A percentile compares a stretch with the other conserved stretches of the same genome.
These are phyloP conservation scores for Trochalopteron elliotii DNA, from an alignment of 2,113 vertebrate species.

Conservation along the genomic window DNA sequence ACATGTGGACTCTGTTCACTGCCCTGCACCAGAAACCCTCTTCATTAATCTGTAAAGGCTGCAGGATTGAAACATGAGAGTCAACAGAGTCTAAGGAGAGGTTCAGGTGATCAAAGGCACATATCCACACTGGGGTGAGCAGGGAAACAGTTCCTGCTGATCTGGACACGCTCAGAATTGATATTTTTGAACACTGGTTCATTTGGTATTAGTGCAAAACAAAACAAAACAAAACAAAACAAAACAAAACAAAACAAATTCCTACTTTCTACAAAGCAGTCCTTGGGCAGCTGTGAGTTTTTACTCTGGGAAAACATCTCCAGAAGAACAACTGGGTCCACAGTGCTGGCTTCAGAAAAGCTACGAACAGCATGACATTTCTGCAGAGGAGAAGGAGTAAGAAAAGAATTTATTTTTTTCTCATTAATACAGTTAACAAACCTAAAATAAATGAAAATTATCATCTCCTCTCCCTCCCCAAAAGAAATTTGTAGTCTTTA, in stretches of 20 bases:
- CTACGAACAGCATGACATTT: slow-evolving; percentile 69
- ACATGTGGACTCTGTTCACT: background rate
- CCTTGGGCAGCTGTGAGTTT: slow-evolving; percentile 80
- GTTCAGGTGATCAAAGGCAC: background rate
- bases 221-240: too few relatives aligned
- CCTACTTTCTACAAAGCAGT: slow-evolving; percentile 85
- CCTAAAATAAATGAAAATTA: background rate
- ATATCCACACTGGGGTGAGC: background rate
- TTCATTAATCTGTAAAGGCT: background rate
- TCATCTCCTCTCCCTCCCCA: fast-evolving
- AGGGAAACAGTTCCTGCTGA: background rate
- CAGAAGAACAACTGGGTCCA: slow-evolving; percentile 78
- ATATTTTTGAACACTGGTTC: background rate
- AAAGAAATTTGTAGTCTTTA: background rate
- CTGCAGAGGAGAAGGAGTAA: slow-evolving; percentile 30
- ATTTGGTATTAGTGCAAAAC: too few relatives aligned
- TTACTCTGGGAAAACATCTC: slow-evolving; percentile 44
- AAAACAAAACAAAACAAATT: background rate
- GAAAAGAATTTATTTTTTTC: background rate
- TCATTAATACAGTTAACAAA: background rate
- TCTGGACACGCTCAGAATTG: background rate
- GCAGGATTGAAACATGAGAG: background rate
- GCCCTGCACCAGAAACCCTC: background rate
- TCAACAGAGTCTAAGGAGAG: background rate
- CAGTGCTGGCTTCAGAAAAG: slow-evolving; percentile 87